These are phyloP conservation scores for Norana najaformis DNA, from an alignment of 2,888 invertebrate species.

Conservation along the genomic window DNA sequence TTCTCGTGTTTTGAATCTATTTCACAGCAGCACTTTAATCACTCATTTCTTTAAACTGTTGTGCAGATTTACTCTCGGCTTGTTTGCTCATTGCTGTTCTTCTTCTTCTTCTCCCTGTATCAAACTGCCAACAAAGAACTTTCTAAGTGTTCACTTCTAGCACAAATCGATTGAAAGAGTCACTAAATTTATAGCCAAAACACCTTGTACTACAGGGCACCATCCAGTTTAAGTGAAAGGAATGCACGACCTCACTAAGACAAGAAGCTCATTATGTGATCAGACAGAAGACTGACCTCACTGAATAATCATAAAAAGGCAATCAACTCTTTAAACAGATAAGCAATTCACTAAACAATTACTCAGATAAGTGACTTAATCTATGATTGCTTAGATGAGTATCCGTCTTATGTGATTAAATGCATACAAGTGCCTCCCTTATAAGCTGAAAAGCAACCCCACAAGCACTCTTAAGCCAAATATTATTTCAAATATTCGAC, in stretches of 20 bases:
- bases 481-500: not conserved
- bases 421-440: not conserved
- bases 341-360: not conserved
- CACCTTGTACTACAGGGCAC: slow-evolving; percentile 6
- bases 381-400: not conserved
- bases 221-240: not conserved
- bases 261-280: not conserved
- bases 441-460: not conserved
- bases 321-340: not conserved
- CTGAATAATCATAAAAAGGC: not conserved
- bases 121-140: not conserved
- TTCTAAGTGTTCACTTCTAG: not conserved
- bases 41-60: too few species aligned
- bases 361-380: not conserved
- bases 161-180: not conserved
- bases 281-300: not conserved
- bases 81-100: not conserved
- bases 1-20: not conserved
- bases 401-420: not conserved
- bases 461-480: not conserved
- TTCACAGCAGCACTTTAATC: not conserved
- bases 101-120: not conserved
- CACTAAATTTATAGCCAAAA: not conserved
- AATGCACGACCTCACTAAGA: not conserved
- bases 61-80: not conserved